Evolutionary conservation across 2,797 vertebrate species (phyloP), one percentile per base, ranked within the genome.

Genomic region (Lindbergichthys nudifrons): DNA sequence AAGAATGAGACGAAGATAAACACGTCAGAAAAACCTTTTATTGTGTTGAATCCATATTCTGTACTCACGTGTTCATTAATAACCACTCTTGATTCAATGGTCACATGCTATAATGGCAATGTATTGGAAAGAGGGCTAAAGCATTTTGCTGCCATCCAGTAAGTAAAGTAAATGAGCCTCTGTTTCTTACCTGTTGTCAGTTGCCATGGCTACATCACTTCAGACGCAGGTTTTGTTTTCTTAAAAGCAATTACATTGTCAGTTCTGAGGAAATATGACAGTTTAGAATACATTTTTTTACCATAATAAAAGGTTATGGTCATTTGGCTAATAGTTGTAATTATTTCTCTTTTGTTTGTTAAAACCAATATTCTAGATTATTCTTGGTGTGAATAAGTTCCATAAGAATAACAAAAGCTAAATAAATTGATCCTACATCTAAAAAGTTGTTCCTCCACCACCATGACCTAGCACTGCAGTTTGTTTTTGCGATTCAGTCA

Each of bases 1-100:
- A 88, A 94, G 93, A 90, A 91, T 12, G 15, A 95, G 95, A 95
- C 94, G 94, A 95, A 94, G 95, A 93, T 95, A 94, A 96, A 96
- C 93, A 76, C 89, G 80, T 52, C 92, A 93, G 93, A 85, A 82
- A 96, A 95, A 96, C 95, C 96, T 97, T 97, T 97, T 91, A 56
- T 79, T 77, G 89, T 42, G 57, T 7, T 69, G 36, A 23, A 58
- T 63, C 15, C 32, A 23, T 41, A 41, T 91, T 63, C 48, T 82
- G 56, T 52, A 26, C 73, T 87, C 66, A 46, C 84, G 80, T 81
- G 83, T 79, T 88, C 68, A 64, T 88, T 79, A 77, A 69, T 39
- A 52, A 52, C 73, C 54, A 62, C 52, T 93, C 90, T 74, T 94
- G 94, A 94, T 68, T 18, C 64, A 58, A 74, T 16, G 56, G 59